Evolutionary conservation across 2,113 vertebrate species (phyloP).

Genomic region (Oriolus oriolus): DNA sequence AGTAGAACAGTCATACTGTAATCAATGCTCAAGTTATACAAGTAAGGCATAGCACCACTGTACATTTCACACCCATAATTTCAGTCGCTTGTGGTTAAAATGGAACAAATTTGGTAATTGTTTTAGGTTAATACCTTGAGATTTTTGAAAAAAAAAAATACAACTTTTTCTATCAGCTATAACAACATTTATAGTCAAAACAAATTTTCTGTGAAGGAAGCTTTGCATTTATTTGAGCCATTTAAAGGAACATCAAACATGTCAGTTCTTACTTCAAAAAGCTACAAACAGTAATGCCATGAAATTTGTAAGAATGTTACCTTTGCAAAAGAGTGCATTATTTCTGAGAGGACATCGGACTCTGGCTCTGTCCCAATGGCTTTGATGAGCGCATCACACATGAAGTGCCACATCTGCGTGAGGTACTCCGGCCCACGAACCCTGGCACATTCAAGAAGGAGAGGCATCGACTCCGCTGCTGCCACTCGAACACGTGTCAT

Average conservation of each 20-base stretch:
- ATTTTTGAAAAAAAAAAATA: not conserved
- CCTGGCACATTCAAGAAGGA: constrained; percentile 90
- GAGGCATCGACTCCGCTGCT: constrained; percentile 95
- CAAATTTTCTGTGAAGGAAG: not conserved
- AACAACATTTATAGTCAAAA: not conserved
- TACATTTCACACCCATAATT: not conserved
- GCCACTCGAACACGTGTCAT: constrained; percentile 89
- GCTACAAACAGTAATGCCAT: rapidly evolving
- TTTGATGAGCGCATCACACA: constrained; percentile 98
- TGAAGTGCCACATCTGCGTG: constrained; percentile 99
- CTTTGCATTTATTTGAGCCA: not conserved
- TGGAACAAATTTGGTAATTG: not conserved
- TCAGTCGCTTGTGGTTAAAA: not conserved
- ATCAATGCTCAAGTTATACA: not conserved
- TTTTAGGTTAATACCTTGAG: not conserved
- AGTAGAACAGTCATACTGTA: not conserved
- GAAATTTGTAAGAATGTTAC: constrained; percentile 58
- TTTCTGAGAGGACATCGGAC: constrained; percentile 94
- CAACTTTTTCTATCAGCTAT: not conserved
- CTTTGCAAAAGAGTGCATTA: constrained; percentile 99
- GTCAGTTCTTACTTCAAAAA: not conserved
- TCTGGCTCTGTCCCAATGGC: constrained; percentile 96
- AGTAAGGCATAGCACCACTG: not conserved
- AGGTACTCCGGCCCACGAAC: constrained; percentile 94
- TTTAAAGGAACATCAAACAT: not conserved